A percentile compares a stretch with the other conserved stretches of the same genome.
Evolutionary conservation across 92 coral and sea anemone genomes (phyloP).

Genomic region (Plumapathes pennacea): DNA sequence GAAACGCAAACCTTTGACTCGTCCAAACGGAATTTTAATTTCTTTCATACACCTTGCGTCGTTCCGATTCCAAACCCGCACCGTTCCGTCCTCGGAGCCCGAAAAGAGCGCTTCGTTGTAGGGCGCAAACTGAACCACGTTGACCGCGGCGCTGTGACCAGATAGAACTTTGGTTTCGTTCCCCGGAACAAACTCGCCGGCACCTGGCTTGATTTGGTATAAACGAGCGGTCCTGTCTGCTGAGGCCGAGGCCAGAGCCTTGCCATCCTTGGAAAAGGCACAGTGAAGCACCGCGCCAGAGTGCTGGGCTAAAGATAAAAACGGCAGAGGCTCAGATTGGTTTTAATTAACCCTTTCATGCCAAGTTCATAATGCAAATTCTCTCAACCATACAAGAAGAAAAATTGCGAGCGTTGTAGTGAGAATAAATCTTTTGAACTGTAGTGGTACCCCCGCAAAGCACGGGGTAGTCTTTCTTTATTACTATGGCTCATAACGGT

Average conservation of each 20-base stretch:
- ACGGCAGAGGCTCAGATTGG: too few relatives aligned
- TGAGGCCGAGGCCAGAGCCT: conserved; percentile 76
- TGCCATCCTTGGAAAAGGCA: conserved; percentile 78
- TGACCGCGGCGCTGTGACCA: conserved; percentile 78
- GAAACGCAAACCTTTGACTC: conserved; percentile 62
- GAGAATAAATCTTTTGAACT: too few relatives aligned
- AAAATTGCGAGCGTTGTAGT: too few relatives aligned
- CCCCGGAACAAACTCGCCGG: conserved; percentile 93
- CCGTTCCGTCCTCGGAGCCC: conserved; percentile 79
- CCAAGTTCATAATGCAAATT: too few relatives aligned
- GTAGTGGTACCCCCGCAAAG: too few relatives aligned
- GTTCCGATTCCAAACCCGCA: conserved; percentile 65
- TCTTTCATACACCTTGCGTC: conserved; percentile 58
- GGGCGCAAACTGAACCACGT: conserved; percentile 73
- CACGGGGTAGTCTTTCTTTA: too few relatives aligned
- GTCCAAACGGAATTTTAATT: conserved; percentile 33
- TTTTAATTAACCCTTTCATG: too few relatives aligned
- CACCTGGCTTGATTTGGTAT: conserved; percentile 76
- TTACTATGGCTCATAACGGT: too few relatives aligned
- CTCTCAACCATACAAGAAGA: too few relatives aligned
- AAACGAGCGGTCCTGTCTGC: conserved; percentile 74
- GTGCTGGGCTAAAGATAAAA: conserved; percentile 64
- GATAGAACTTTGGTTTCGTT: conserved; percentile 53
- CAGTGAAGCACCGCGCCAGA: conserved; percentile 80
- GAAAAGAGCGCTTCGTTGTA: conserved; percentile 55